These are phyloP conservation scores for Himalopsyche japonica DNA, from an alignment of 2,888 invertebrate species.

Conservation along the genomic window DNA sequence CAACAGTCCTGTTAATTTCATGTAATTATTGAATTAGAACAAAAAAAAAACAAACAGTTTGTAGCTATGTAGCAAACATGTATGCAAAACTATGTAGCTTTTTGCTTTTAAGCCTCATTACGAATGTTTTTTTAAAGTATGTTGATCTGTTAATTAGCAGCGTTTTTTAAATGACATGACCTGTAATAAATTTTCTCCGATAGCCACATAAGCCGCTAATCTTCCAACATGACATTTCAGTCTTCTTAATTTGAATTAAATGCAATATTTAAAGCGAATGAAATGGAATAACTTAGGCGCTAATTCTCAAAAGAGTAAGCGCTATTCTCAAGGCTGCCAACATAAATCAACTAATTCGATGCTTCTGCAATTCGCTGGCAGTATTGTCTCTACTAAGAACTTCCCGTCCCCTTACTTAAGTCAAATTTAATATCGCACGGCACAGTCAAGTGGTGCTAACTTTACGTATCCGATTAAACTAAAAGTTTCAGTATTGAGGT, in stretches of 20 bases:
- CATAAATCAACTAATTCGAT: not conserved
- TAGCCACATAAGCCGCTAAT: no score
- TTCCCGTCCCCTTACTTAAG: not conserved
- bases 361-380: not conserved
- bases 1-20: no score
- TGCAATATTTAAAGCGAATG: not conserved
- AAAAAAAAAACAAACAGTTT: no score
- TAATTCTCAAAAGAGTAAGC: not conserved
- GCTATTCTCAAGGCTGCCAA: not conserved
- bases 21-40: no score
- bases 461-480: conserved; percentile 2
- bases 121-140: no score
- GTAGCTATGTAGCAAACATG: no score
- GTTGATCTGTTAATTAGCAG: no score
- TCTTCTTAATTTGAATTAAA: not conserved
- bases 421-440: not conserved
- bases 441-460: not conserved
- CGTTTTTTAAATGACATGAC: no score
- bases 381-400: not conserved
- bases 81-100: no score
- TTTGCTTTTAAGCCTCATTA: no score
- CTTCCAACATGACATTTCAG: no score
- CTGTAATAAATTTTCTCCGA: no score
- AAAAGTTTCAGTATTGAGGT: not conserved
- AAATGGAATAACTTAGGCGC: not conserved